Percentiles rank a stretch among this genome's conserved stretches.
Conservation (phyloP, 2,113 vertebrate species). For the Nycticorax nycticorax region DNA sequence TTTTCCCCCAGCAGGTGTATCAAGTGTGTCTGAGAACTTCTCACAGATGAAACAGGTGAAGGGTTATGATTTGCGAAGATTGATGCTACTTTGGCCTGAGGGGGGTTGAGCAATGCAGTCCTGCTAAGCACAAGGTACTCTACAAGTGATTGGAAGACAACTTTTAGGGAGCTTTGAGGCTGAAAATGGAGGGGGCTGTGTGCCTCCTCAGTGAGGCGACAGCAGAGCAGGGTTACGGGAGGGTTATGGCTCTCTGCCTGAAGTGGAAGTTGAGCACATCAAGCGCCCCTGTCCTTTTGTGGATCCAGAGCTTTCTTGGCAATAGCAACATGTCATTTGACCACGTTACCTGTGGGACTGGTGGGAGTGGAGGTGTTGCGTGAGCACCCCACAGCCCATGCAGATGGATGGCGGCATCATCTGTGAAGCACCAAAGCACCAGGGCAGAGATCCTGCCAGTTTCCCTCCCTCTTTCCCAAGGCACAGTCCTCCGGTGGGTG, state of each 20-base stretch:
- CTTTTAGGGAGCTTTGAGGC: not conserved
- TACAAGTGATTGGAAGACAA: fast-evolving
- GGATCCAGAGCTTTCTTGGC: not conserved
- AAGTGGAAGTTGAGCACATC: not conserved
- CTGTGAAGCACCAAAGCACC: not conserved
- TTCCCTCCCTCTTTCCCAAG: not conserved
- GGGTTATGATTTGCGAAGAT: not conserved
- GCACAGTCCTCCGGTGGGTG: fast-evolving
- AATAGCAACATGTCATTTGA: not conserved
- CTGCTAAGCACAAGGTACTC: not conserved
- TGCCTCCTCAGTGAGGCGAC: not conserved
- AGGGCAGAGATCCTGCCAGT: not conserved
- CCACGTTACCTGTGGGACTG: not conserved
- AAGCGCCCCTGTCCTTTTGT: not conserved
- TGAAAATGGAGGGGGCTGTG: fast-evolving
- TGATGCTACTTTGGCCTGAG: not conserved
- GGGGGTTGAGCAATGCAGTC: not conserved
- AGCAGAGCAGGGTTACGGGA: not conserved
- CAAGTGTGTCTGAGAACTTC: not conserved
- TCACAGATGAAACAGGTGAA: not conserved
- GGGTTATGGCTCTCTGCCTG: not conserved
- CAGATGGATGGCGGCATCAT: no score
- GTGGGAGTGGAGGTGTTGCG: not conserved
- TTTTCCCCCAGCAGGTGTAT: not conserved
- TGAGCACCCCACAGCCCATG: not conserved